phyloP scores from a whole-genome alignment of 2,888 invertebrate species.

The Punctoribates punctum region DNA sequence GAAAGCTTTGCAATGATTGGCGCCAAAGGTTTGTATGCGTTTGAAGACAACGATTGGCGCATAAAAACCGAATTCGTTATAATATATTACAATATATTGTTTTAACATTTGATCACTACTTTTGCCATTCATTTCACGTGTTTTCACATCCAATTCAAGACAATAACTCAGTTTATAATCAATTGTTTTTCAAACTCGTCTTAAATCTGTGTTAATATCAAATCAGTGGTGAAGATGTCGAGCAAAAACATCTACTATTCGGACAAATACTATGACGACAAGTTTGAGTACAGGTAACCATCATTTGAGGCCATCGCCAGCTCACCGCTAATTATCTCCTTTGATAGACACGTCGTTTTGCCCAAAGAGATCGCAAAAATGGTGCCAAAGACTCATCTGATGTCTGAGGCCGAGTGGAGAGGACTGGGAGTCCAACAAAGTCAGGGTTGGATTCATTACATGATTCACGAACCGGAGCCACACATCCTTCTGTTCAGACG shows the following conservation, averaged over 20 bases:
- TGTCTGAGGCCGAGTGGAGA: constrained; percentile 92
- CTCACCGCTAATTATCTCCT: background rate
- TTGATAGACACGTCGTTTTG: constrained; percentile 80
- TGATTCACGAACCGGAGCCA: constrained; percentile 92
- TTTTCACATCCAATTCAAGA: background rate
- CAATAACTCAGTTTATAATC: background rate
- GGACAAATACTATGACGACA: constrained; percentile 85
- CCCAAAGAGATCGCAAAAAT: constrained; percentile 85
- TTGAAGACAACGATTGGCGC: constrained; percentile 20
- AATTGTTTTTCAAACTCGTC: background rate
- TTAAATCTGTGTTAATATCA: background rate
- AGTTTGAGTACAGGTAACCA: constrained; percentile 82
- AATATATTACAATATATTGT: background rate
- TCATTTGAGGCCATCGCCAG: background rate
- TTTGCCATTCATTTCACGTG: background rate
- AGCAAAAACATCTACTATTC: constrained; percentile 84
- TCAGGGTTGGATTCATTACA: constrained; percentile 94
- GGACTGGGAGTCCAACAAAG: constrained; percentile 92
- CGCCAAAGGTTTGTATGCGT: constrained; percentile 13
- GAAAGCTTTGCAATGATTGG: background rate
- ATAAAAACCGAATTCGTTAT: constrained; percentile 7
- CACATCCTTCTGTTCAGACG: constrained; percentile 74
- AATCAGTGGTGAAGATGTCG: constrained; percentile 51
- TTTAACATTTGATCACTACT: background rate
- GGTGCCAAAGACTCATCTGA: constrained; percentile 85